Evolutionary conservation across 1,140 invertebrate species (phyloP).

Genomic region (Lepidurus arcticus): DNA sequence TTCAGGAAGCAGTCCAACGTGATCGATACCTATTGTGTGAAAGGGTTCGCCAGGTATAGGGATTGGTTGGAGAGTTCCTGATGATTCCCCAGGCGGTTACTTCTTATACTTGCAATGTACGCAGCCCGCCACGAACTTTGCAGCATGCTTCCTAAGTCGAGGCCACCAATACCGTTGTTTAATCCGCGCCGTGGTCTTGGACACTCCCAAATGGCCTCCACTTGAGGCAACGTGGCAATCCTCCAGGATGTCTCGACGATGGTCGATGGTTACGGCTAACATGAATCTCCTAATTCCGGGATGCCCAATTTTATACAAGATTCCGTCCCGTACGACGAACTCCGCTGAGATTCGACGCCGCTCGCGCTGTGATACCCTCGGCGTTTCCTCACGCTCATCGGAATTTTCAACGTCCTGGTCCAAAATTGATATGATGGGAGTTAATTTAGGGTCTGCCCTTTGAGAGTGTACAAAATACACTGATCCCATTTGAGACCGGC

Average conservation of each 20-base stretch:
- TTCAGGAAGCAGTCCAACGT: slow-evolving; percentile 15
- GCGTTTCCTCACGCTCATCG: background rate
- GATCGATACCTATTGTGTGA: slow-evolving; percentile 26
- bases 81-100: slow-evolving; percentile 13
- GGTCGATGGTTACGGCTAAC: slow-evolving; percentile 37
- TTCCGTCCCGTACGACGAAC: background rate
- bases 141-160: slow-evolving; percentile 10
- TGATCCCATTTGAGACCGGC: background rate
- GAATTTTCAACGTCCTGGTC: background rate
- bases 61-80: slow-evolving; percentile 26
- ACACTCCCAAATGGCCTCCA: background rate
- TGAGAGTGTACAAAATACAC: slow-evolving; percentile 30
- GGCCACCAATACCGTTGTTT: slow-evolving; percentile 23
- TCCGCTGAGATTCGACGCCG: background rate
- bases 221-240: background rate
- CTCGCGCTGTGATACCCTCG: background rate
- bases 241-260: background rate
- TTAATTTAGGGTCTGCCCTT: slow-evolving; percentile 23
- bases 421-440: background rate
- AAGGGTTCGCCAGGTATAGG: slow-evolving; percentile 2
- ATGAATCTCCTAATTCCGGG: slow-evolving; percentile 25
- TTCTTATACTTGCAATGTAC: background rate
- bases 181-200: background rate
- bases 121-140: background rate
- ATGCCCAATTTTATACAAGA: background rate